Evolutionary conservation across 2,888 invertebrate genomes (phyloP).

Genomic region (Bellardia pandia): DNA sequence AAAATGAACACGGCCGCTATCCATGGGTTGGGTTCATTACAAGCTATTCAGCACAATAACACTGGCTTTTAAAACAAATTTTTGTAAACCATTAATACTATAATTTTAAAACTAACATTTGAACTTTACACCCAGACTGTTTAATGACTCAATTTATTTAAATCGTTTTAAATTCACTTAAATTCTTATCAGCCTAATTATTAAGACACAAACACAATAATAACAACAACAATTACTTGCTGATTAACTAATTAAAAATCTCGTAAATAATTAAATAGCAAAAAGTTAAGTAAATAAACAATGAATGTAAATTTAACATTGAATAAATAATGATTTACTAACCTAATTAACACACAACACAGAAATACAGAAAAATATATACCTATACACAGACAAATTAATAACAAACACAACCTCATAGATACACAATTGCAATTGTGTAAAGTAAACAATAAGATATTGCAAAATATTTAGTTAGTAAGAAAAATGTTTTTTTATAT

Average conservation of each 20-base stretch:
- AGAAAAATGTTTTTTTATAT: background rate
- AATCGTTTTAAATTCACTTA: background rate
- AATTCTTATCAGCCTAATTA: background rate
- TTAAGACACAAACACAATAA: conserved; percentile 16
- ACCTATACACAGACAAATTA: background rate
- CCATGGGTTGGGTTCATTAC: too few relatives aligned
- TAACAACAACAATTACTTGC: conserved; percentile 15
- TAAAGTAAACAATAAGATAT: background rate
- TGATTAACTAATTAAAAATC: conserved; percentile 50
- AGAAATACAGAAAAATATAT: conserved; percentile 4
- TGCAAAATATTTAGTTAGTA: background rate
- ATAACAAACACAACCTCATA: background rate
- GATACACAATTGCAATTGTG: background rate
- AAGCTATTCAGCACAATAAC: too few relatives aligned
- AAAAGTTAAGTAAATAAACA: conserved; percentile 37
- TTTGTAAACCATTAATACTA: too few relatives aligned
- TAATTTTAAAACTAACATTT: too few relatives aligned
- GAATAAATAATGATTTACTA: conserved; percentile 59
- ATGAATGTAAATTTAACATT: conserved; percentile 53
- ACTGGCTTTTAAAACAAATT: too few relatives aligned
- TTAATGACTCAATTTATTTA: background rate
- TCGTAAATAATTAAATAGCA: conserved; percentile 35
- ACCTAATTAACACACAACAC: conserved; percentile 54
- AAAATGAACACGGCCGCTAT: too few relatives aligned
- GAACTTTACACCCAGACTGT: too few relatives aligned